Evolutionary conservation across 2,113 vertebrate genomes (phyloP).

Genomic region (Tetraodon nigroviridis): DNA sequence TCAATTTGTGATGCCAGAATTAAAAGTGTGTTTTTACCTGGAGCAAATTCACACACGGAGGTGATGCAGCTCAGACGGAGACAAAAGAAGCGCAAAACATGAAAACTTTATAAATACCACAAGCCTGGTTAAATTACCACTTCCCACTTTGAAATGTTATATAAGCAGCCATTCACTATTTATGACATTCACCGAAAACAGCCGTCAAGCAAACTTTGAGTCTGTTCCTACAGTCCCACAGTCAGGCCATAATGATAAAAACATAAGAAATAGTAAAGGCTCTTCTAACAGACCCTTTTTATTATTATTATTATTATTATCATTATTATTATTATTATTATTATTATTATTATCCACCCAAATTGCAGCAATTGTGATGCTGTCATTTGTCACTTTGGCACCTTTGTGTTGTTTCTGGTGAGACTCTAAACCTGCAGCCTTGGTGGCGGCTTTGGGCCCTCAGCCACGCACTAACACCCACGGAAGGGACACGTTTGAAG

Average conservation of each 20-base stretch:
- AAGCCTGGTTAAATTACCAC: slow-evolving; percentile 40
- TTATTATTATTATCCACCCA: not conserved
- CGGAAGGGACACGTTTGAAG: not conserved
- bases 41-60: not conserved
- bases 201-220: not conserved
- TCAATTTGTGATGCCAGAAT: not conserved
- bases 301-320: not conserved
- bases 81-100: slow-evolving; percentile 19
- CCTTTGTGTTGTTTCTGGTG: too few relatives aligned
- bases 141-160: slow-evolving; percentile 32
- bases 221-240: not conserved
- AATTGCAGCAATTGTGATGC: not conserved
- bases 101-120: slow-evolving; percentile 49
- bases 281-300: not conserved
- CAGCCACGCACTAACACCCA: not conserved
- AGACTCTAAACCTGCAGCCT: too few relatives aligned
- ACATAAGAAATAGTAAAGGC: too few relatives aligned
- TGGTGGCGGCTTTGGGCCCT: too few relatives aligned
- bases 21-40: not conserved
- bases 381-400: not conserved
- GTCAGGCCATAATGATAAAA: not conserved
- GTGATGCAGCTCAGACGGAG: slow-evolving; percentile 31
- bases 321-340: not conserved
- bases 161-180: slow-evolving; percentile 30
- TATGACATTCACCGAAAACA: slow-evolving; percentile 23